Conservation (phyloP, 2,113 vertebrate genomes). For the Isichthys henryi region DNA sequence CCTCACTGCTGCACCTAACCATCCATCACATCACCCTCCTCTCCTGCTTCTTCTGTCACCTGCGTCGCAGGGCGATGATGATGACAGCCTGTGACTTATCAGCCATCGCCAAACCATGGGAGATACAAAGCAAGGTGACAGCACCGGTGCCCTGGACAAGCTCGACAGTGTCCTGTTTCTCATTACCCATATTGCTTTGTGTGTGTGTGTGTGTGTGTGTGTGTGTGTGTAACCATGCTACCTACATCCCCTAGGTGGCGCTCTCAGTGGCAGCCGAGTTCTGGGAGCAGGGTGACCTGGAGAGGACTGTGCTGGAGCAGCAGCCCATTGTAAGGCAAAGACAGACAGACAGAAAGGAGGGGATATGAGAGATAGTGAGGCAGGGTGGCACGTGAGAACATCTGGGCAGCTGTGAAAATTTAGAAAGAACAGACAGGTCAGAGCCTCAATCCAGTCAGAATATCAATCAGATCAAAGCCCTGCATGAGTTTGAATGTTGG, state of each 20-base stretch:
- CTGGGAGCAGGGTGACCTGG: conserved; percentile 74
- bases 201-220: background rate
- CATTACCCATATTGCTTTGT: background rate
- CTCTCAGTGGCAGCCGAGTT: conserved; percentile 68
- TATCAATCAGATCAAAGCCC: background rate
- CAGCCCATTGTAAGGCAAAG: conserved; percentile 61
- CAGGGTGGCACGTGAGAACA: conserved; percentile 16
- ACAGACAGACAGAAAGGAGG: background rate
- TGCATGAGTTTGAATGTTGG: background rate
- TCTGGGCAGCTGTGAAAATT: background rate
- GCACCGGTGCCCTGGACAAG: background rate
- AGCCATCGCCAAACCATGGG: conserved; percentile 71
- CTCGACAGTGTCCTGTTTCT: conserved; percentile 14
- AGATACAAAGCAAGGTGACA: conserved; percentile 67
- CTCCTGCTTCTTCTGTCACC: background rate
- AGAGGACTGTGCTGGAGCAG: conserved; percentile 66
- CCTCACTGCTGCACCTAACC: too few relatives aligned
- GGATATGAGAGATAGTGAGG: conserved; percentile 4
- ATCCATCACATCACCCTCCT: background rate
- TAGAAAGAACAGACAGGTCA: background rate
- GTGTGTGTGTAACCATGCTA: background rate
- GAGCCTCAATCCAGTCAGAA: background rate
- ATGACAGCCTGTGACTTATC: conserved; percentile 73
- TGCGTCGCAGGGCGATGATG: conserved; percentile 65
- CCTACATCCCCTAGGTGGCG: conserved; percentile 56